Percentiles rank a stretch among this genome's conserved stretches.
Evolutionary conservation across 92 coral and sea anemone species (phyloP).

Genomic region (Nematostella vectensis): DNA sequence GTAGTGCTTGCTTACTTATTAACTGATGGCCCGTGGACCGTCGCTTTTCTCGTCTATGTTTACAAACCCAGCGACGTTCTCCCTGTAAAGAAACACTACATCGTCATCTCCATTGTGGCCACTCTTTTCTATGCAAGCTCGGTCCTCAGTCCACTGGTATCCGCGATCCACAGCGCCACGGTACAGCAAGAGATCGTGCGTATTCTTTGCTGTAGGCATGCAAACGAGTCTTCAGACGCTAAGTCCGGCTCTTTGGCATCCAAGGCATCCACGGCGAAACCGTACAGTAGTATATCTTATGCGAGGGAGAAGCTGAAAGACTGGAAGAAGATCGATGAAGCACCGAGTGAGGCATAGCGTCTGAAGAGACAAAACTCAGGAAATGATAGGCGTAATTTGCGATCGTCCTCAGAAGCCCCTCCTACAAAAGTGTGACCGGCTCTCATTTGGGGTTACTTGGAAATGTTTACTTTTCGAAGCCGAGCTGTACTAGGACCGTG

Average conservation of each 20-base stretch:
- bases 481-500: no score
- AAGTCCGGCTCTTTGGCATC: background rate
- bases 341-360: no score
- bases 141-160: conserved; percentile 16
- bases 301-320: background rate
- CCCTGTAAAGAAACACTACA: conserved; percentile 11
- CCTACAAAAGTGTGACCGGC: no score
- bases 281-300: background rate
- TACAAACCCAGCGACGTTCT: conserved; percentile 9
- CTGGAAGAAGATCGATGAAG: no score
- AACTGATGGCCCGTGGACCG: conserved; percentile 30
- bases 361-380: no score
- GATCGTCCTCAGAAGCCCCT: no score
- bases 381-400: no score
- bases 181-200: conserved; percentile 16
- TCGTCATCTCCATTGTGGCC: conserved; percentile 11
- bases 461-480: no score
- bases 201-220: conserved; percentile 13
- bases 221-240: background rate
- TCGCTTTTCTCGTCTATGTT: conserved; percentile 13
- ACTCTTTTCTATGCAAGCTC: conserved; percentile 28
- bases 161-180: conserved; percentile 26
- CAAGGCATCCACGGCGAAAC: background rate
- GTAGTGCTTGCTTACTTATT: conserved; percentile 23
- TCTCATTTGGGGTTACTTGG: no score